Percentiles rank a stretch among this genome's conserved stretches.
Conservation (phyloP, 2,113 vertebrate species). For the Podarcis raffonei region DNA sequence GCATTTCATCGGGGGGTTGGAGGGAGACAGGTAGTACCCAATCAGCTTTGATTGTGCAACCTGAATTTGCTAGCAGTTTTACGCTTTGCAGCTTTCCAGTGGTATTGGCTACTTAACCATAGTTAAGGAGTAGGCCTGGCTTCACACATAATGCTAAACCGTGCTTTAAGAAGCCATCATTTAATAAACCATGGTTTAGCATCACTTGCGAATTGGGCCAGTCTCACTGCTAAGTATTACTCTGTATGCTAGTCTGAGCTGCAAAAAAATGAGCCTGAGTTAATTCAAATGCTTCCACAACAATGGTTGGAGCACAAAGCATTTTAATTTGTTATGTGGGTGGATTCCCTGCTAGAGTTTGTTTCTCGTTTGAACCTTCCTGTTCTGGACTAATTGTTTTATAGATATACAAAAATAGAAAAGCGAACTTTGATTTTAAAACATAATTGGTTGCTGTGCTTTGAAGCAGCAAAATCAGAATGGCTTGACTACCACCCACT, state of each 20-base stretch:
- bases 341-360: neutral
- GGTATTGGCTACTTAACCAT: no score
- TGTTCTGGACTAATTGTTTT: neutral
- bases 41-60: no score
- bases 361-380: neutral
- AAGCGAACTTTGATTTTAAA: neutral
- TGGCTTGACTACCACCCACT: neutral
- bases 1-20: no score
- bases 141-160: no score
- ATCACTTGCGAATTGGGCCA: no score
- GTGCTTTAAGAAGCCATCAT: no score
- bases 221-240: no score
- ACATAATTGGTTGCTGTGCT: neutral
- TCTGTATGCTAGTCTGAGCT: neutral
- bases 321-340: neutral
- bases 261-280: neutral
- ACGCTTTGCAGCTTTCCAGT: no score
- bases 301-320: neutral
- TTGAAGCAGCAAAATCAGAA: neutral
- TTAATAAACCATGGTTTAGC: no score
- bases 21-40: no score
- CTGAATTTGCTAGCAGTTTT: no score
- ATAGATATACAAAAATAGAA: neutral
- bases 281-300: neutral
- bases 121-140: no score